These are phyloP conservation scores for Amblyornis subalaris DNA, from an alignment of 2,113 vertebrate genomes.

Conservation along the genomic window DNA sequence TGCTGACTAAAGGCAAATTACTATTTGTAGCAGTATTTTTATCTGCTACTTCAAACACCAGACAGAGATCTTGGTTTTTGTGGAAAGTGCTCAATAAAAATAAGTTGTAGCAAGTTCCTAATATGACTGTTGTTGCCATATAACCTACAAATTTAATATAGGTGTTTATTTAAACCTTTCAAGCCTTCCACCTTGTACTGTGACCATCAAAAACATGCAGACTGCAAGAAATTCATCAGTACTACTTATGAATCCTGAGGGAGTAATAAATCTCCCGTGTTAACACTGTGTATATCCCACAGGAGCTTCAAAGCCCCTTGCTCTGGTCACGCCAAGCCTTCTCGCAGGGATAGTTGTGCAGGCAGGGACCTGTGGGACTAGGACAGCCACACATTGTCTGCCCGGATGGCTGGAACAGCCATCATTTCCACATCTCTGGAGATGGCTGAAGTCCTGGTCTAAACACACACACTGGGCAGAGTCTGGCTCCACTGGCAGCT, in stretches of 20 bases:
- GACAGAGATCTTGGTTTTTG: not conserved
- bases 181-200: not conserved
- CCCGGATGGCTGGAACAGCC: not conserved
- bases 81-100: conserved; percentile 38
- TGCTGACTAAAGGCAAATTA: not conserved
- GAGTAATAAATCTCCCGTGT: not conserved
- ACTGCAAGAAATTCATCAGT: conserved; percentile 23
- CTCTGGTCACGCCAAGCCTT: fast-evolving
- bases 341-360: not conserved
- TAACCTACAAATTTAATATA: conserved; percentile 3
- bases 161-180: conserved; percentile 47
- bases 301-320: not conserved
- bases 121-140: not conserved
- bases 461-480: fast-evolving
- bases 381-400: fast-evolving
- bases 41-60: not conserved
- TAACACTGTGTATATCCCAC: not conserved
- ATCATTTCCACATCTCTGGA: fast-evolving
- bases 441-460: not conserved
- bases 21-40: not conserved
- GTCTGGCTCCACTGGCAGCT: fast-evolving
- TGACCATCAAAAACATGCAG: not conserved
- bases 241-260: conserved; percentile 21
- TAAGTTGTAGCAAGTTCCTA: not conserved
- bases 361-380: fast-evolving